Evolutionary conservation across 2,797 vertebrate genomes (phyloP), one percentile per base, ranked within the genome.

Genomic region (Chaenodraco wilsoni): DNA sequence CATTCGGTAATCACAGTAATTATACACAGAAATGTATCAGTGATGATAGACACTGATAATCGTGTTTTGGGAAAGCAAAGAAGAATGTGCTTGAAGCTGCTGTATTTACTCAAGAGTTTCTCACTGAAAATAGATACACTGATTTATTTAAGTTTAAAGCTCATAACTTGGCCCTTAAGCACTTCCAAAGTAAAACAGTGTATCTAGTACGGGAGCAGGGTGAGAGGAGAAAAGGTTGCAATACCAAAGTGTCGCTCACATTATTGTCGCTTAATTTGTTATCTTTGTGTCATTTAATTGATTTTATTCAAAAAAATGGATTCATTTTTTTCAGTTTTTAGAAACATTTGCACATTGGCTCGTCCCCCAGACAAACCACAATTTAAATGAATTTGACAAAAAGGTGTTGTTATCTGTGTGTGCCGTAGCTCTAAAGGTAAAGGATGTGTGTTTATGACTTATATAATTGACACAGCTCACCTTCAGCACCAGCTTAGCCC

Each of bases 161-260:
- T 49, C 44, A 46, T 55, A 51, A 37, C 17, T 4, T 10, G n/a
- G 16, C 16, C 51, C n/a, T 1, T 23, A 13, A 52, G 0, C 21
- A 19, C 41, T 27, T 48, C 12, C 31, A 2, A 27, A 5, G 19
- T 33, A 37, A 17, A 44, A 48, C 44, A 54, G 50, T 68, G 41
- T 41, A 6, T 64, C 14, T n/a, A 19, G 5, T 51, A 50, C 56
- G 21, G 33, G 55, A 59, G 60, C 52, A 61, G 57, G 21, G 21
- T 58, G 57, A 45, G 64, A 61, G 51, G 69, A 68, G 55, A 65
- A 37, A 37, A 31, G 51, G 70, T 81, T 78, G 52, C 83, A 79
- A 93, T 80, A 79, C 92, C 92, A 93, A 92, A 93, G 91, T 83
- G 64, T 78, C 66, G 12, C 64, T 40, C 62, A 67, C 44, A 19